These are phyloP conservation scores for Neotoxoptera formosana DNA, from an alignment of 1,140 invertebrate species.

Conservation along the genomic window DNA sequence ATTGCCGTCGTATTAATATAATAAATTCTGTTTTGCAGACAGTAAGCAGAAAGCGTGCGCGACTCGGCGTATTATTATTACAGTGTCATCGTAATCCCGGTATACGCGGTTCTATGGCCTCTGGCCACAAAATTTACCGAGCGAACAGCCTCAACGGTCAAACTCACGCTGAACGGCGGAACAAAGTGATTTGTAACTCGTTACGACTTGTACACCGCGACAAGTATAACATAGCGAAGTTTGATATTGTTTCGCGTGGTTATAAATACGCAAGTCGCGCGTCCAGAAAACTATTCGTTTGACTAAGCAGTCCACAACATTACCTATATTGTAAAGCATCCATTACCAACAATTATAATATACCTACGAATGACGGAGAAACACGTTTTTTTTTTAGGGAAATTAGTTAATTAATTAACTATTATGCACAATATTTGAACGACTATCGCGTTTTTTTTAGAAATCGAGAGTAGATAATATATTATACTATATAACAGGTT, in stretches of 20 bases:
- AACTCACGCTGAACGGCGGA: neutral
- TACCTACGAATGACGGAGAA: neutral
- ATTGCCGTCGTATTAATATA: neutral
- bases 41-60: neutral
- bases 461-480: too few relatives aligned
- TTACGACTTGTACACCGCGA: neutral
- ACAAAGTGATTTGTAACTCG: conserved; percentile 1
- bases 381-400: too few relatives aligned
- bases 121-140: neutral
- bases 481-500: too few relatives aligned
- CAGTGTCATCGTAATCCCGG: too few relatives aligned
- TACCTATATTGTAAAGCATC: neutral
- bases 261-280: neutral
- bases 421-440: too few relatives aligned
- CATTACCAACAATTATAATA: neutral
- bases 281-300: neutral
- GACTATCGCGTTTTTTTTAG: too few relatives aligned
- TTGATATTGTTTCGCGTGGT: neutral
- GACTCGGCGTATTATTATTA: neutral
- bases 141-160: neutral
- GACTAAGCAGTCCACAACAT: neutral
- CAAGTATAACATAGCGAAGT: neutral
- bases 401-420: too few relatives aligned
- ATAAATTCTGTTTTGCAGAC: neutral
- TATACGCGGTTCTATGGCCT: neutral